These are phyloP conservation scores for Osedax frankpressi DNA, from an alignment of 2,888 invertebrate species.

Conservation along the genomic window DNA sequence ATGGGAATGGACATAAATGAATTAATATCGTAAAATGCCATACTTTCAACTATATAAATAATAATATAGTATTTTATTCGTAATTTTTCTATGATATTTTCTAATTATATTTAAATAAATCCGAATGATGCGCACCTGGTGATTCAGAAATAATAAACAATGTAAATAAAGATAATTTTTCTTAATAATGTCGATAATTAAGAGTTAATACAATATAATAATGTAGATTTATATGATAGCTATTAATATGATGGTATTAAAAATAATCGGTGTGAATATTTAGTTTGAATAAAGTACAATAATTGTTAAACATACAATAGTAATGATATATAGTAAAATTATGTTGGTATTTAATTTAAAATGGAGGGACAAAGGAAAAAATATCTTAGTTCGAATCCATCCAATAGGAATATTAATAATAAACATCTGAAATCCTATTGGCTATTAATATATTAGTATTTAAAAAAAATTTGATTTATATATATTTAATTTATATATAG, in stretches of 20 bases:
- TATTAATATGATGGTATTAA: too few species aligned
- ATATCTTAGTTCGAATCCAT: not conserved
- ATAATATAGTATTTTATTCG: not conserved
- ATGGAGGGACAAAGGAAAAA: not conserved
- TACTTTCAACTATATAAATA: not conserved
- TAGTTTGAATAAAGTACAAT: too few species aligned
- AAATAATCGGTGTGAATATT: too few species aligned
- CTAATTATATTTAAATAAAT: not conserved
- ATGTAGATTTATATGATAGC: too few species aligned
- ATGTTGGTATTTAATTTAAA: not conserved
- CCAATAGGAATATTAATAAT: not conserved
- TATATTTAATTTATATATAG: too few species aligned
- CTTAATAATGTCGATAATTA: too few species aligned
- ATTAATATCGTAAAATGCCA: not conserved
- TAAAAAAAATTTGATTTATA: too few species aligned
- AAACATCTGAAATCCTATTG: too few species aligned
- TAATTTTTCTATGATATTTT: not conserved
- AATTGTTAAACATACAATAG: too few species aligned
- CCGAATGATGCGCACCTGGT: not conserved
- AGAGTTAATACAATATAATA: too few species aligned
- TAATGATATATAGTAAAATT: not conserved
- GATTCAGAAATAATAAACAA: not conserved
- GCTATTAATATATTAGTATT: too few species aligned
- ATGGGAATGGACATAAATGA: not conserved
- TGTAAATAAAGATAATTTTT: not conserved